Base-by-base conservation (phyloP, 2,113 vertebrate genomes). In the Crotophaga sulcirostris region DNA sequence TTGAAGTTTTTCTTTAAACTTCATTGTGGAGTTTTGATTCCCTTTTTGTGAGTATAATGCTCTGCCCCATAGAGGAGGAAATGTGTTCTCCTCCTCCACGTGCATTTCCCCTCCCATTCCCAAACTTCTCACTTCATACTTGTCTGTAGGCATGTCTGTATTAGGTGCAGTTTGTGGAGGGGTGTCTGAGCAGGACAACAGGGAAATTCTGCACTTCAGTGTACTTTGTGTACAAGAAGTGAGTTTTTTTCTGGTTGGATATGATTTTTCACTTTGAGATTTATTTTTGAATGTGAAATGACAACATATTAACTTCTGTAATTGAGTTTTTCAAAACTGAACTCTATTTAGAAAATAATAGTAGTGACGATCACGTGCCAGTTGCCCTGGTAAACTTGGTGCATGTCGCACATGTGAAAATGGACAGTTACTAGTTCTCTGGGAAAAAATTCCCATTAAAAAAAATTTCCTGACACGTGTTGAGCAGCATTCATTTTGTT, bases 371-470 rank as follows among this genome's bases (percentile, higher is more conserved):
- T 72, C 47, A 20, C 7, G 0, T 38, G 36, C 4, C 13, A 29
- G 7, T 89, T 87, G 45, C 14, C 23, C 9, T 24, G 11, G 14
- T 64, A 49, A 75, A 23, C 38, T 47, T 67, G 24, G 25, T 82
- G 58, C 73, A 59, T 0, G 6, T 49, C 13, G 24, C 44, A 19
- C 28, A 18, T 31, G 5, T 7, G 31, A 84, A 42, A 78, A 52
- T 42, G 36, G 59, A 49, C 21, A 64, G 40, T 28, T 6, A 8
- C 5, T 59, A 67, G 6, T 44, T 8, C 10, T 62, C 10, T 58
- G 36, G 45, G 3, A 42, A 63, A 29, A 45, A 31, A 16, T 0
- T 23, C 7, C 9, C 3, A 2, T 49, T 38, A 15, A 1, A 10
- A 45, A 70, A 29, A 42, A 5, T 74, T 33, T 36, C 42, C 10